Percentiles rank a stretch among this genome's conserved stretches.
Conservation (phyloP, 1,140 invertebrate species). For the Lepidostoma basale region DNA sequence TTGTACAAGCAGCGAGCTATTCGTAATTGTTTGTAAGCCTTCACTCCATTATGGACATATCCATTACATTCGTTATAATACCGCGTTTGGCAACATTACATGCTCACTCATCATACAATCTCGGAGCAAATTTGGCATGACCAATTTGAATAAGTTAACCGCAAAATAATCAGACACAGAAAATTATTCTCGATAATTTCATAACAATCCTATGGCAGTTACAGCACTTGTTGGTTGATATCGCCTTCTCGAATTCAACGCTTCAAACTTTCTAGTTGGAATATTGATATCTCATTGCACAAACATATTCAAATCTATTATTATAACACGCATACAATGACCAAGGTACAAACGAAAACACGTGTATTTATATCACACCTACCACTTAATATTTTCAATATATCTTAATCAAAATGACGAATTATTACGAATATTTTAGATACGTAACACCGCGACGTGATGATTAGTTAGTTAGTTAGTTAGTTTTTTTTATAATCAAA, state of each 20-base stretch:
- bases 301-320: too few species aligned
- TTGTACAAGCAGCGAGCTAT: too few species aligned
- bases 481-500: too few species aligned
- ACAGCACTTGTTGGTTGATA: slow-evolving; percentile 8
- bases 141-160: slow-evolving; percentile 10
- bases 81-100: not conserved
- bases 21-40: not conserved
- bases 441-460: too few species aligned
- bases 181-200: slow-evolving; percentile 21
- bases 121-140: slow-evolving; percentile 13
- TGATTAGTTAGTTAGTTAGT: too few species aligned
- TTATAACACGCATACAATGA: too few species aligned
- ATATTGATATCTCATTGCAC: slow-evolving; percentile 4
- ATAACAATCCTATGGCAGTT: slow-evolving; percentile 12
- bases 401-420: too few species aligned
- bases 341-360: too few species aligned
- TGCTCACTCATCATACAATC: slow-evolving; percentile 5
- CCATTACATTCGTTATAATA: not conserved
- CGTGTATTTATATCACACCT: too few species aligned
- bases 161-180: slow-evolving; percentile 8
- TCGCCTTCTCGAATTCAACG: not conserved
- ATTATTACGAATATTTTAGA: too few species aligned
- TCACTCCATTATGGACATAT: not conserved
- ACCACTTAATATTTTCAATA: too few species aligned
- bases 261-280: slow-evolving; percentile 17